Conservation (phyloP, 2,113 vertebrate genomes). For the Calidris pygmaea region DNA sequence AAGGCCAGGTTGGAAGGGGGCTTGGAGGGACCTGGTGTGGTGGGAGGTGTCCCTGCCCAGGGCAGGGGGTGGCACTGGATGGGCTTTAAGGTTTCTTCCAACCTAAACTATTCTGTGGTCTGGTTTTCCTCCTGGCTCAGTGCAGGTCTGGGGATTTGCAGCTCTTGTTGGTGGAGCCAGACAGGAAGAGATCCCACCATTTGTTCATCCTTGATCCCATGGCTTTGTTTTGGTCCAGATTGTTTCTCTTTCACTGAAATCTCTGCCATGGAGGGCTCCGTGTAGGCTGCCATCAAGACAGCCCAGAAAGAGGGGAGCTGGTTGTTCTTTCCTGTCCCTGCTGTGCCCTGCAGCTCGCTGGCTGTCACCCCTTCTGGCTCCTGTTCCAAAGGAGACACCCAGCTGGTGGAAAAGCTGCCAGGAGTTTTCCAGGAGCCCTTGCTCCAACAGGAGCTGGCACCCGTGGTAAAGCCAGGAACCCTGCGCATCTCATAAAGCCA, state of each 20-base stretch:
- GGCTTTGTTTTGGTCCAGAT: not conserved
- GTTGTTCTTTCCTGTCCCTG: not conserved
- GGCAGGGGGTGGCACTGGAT: not conserved
- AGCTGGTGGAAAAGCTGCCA: not conserved
- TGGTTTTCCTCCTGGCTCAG: not conserved
- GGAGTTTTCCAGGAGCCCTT: not conserved
- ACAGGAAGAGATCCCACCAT: not conserved
- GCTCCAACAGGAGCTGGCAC: not conserved
- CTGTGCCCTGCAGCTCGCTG: not conserved
- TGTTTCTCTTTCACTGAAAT: not conserved
- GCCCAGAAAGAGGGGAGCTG: not conserved
- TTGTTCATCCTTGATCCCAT: not conserved
- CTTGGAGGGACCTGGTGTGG: not conserved
- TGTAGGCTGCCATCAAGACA: not conserved
- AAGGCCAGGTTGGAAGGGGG: not conserved
- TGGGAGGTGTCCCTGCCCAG: not conserved
- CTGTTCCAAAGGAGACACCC: not conserved
- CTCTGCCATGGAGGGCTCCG: not conserved
- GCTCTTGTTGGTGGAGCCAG: not conserved
- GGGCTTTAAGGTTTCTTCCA: not conserved
- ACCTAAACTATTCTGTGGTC: not conserved
- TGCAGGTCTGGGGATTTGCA: fast-evolving
- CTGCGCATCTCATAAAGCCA: not conserved
- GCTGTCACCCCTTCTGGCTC: not conserved
- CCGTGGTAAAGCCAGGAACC: not conserved